phyloP scores from a whole-genome alignment of 2,797 vertebrate species.

The Telmatherina bonti region DNA sequence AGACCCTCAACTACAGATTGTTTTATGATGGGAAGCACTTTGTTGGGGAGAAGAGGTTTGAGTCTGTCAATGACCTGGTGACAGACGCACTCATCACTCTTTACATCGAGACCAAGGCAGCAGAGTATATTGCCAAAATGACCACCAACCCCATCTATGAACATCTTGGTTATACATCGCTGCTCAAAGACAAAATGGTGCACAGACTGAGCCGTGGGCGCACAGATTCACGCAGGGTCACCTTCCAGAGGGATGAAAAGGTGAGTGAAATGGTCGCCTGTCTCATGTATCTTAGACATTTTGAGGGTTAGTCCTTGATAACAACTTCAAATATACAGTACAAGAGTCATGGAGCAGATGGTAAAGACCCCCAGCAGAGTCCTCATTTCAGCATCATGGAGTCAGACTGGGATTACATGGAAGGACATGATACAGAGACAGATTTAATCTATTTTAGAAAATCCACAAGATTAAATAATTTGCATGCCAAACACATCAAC shows the following conservation, averaged over 20 bases:
- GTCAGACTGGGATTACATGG: background rate
- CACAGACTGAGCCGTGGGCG: constrained; percentile 88
- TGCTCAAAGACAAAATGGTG: constrained; percentile 93
- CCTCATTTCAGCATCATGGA: constrained; percentile 9
- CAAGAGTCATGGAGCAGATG: constrained; percentile 3
- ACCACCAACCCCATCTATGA: constrained; percentile 99
- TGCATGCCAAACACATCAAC: background rate
- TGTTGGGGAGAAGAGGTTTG: constrained; percentile 97
- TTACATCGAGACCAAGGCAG: constrained; percentile 98
- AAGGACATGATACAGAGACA: background rate
- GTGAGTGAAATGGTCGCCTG: constrained; percentile 76
- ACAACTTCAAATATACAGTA: background rate
- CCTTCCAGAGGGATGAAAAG: constrained; percentile 90
- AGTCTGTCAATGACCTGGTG: constrained; percentile 97
- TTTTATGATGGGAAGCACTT: constrained; percentile 99
- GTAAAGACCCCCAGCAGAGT: background rate
- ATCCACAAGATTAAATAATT: background rate
- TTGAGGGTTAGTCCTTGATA: background rate
- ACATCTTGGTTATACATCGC: constrained; percentile 94
- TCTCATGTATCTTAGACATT: too few relatives aligned
- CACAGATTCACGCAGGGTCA: constrained; percentile 88
- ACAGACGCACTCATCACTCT: constrained; percentile 97
- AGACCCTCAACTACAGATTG: constrained; percentile 97
- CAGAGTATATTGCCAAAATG: constrained; percentile 99
- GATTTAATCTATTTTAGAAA: background rate